These are phyloP conservation scores for Lacerta agilis DNA, from an alignment of 2,797 vertebrate species.

Conservation along the genomic window DNA sequence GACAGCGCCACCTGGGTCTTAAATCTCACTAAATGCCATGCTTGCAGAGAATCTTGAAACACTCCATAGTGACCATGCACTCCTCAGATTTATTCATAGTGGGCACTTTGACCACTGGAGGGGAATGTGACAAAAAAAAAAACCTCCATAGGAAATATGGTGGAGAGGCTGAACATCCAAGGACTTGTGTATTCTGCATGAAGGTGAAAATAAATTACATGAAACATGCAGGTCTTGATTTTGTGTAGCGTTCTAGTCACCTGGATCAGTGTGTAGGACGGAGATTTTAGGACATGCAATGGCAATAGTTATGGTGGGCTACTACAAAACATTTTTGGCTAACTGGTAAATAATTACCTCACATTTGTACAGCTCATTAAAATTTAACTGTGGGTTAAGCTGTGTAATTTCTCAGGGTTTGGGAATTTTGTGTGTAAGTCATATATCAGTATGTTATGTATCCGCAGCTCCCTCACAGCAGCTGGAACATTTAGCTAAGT, in stretches of 20 bases:
- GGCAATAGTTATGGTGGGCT: background rate
- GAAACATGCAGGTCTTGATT: background rate
- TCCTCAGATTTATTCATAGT: no score
- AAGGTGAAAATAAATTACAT: background rate
- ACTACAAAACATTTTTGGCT: background rate
- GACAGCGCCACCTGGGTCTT: no score
- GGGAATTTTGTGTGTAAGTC: background rate
- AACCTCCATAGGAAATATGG: no score
- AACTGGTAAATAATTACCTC: background rate
- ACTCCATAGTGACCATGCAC: no score
- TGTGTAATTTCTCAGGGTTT: slow-evolving; percentile 33
- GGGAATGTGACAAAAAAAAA: no score
- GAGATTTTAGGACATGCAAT: background rate
- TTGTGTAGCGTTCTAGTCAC: background rate
- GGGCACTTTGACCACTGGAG: no score
- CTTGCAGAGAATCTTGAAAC: background rate
- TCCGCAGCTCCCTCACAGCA: background rate
- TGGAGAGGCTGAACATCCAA: background rate
- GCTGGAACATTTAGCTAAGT: slow-evolving; percentile 43
- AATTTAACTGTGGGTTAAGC: slow-evolving; percentile 54
- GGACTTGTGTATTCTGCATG: background rate
- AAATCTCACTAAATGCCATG: background rate
- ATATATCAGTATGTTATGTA: slow-evolving; percentile 15
- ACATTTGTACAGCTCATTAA: background rate
- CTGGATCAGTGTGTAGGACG: no score